These are phyloP conservation scores for Isaurus tuberculatus DNA, from an alignment of 92 coral and sea anemone species.

Conservation along the genomic window DNA sequence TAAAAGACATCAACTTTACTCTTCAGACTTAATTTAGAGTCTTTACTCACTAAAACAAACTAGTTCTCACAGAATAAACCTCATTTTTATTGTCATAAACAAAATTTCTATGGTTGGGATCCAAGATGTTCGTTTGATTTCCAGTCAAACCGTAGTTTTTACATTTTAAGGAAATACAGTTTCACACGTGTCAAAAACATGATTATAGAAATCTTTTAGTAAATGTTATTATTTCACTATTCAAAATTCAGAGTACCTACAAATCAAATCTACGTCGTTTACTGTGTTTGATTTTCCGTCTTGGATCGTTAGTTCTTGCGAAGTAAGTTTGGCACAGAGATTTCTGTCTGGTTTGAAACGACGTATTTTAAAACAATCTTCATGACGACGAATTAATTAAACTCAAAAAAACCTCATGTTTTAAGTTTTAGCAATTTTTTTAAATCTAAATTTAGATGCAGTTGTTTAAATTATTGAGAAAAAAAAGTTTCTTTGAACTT, in stretches of 20 bases:
- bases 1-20: background rate
- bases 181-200: background rate
- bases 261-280: slow-evolving; percentile 2
- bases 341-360: background rate
- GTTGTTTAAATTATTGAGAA: background rate
- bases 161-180: background rate
- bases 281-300: background rate
- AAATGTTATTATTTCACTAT: background rate
- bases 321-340: background rate
- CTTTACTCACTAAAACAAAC: background rate
- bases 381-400: background rate
- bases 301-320: background rate
- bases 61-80: background rate
- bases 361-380: background rate
- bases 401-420: background rate
- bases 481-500: background rate
- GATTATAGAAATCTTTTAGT: slow-evolving; percentile 1
- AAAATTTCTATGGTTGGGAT: background rate
- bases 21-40: background rate
- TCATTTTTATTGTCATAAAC: background rate
- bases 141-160: background rate
- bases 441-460: no score
- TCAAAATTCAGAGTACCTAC: background rate
- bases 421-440: background rate
- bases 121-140: background rate